phyloP scores from a whole-genome alignment of 2,888 invertebrate species.

The Epicampocera succincta region DNA sequence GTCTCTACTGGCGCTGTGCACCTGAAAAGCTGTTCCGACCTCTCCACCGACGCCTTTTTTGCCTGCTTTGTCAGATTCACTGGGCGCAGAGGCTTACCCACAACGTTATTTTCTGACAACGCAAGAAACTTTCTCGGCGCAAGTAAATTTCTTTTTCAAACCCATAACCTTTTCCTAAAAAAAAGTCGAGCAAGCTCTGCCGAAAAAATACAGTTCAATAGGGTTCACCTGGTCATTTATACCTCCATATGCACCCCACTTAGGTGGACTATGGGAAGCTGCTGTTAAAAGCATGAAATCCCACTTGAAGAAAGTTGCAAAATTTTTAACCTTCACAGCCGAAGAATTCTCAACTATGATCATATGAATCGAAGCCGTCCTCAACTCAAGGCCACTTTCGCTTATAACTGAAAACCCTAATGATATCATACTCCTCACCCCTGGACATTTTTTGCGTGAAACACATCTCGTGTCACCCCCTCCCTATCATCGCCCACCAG shows the following conservation, averaged over 20 bases:
- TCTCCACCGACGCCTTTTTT: constrained; percentile 26
- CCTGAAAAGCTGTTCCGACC: constrained; percentile 50
- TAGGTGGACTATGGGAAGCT: constrained; percentile 5
- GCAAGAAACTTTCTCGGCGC: constrained; percentile 50
- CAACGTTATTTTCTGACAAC: constrained; percentile 30
- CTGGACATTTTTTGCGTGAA: too few species aligned
- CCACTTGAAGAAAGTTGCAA: background rate
- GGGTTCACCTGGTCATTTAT: too few species aligned
- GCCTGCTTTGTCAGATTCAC: constrained; percentile 15
- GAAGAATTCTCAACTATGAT: constrained; percentile 23
- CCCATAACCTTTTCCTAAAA: constrained; percentile 28
- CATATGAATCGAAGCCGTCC: constrained; percentile 7
- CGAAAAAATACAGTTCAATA: too few species aligned
- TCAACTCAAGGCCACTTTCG: too few species aligned
- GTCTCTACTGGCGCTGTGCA: constrained; percentile 48
- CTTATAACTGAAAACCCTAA: too few species aligned
- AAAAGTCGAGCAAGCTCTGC: background rate
- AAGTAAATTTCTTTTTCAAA: background rate
- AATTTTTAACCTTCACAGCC: background rate
- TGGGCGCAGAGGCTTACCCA: constrained; percentile 22
- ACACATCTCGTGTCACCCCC: too few species aligned
- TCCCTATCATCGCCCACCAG: background rate
- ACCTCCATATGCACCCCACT: background rate
- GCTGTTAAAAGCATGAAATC: constrained; percentile 4
- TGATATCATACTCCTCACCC: too few species aligned